These are phyloP conservation scores for Globicephala melas DNA, from an alignment of 2,113 vertebrate genomes.

Conservation along the genomic window DNA sequence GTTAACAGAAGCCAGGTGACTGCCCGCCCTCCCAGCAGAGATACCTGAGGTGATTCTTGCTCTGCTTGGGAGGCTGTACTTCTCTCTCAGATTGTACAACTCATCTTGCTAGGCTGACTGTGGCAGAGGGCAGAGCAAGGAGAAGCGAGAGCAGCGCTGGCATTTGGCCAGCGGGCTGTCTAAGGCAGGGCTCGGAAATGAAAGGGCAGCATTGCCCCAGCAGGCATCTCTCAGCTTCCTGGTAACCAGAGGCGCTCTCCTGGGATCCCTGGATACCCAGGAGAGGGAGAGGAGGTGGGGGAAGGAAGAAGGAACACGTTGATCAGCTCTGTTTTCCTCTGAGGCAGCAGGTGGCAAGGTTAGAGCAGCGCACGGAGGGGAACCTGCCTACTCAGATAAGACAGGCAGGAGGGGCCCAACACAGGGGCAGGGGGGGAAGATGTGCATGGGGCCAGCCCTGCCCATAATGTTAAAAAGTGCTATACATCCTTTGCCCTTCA, in stretches of 20 bases:
- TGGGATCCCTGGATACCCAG: background rate
- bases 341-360: background rate
- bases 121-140: background rate
- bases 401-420: background rate
- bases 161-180: fast-evolving
- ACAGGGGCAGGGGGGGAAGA: background rate
- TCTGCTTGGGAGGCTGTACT: background rate
- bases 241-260: background rate
- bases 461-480: background rate
- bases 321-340: background rate
- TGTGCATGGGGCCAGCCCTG: background rate
- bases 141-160: background rate
- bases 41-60: background rate
- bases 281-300: background rate
- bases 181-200: background rate
- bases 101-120: background rate
- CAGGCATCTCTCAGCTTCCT: background rate
- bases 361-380: background rate
- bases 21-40: background rate
- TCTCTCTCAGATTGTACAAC: background rate
- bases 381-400: background rate
- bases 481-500: background rate
- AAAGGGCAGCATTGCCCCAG: background rate
- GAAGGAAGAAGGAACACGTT: background rate
- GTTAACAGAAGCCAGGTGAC: background rate